These are phyloP conservation scores for Scelioninae gen. 1 DNA, from an alignment of 2,888 invertebrate species.

Conservation along the genomic window DNA sequence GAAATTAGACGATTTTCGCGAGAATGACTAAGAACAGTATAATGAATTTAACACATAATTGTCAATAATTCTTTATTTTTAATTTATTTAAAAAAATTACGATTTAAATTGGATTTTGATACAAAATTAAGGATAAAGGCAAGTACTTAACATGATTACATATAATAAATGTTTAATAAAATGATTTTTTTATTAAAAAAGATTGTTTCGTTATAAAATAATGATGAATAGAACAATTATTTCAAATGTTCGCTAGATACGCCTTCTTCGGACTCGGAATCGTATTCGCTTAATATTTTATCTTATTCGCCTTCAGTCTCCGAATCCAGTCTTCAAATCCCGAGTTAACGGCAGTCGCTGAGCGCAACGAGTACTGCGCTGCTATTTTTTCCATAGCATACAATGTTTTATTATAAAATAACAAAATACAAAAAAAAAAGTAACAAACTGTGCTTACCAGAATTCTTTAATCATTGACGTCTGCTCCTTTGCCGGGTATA, in stretches of 20 bases:
- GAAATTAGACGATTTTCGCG: conserved; percentile 15
- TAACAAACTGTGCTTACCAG: too few relatives aligned
- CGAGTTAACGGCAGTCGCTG: conserved; percentile 7
- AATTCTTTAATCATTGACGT: too few relatives aligned
- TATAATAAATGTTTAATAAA: neutral
- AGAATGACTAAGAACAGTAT: conserved; percentile 16
- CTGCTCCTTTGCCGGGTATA: too few relatives aligned
- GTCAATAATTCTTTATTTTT: conserved; percentile 10
- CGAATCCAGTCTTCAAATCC: neutral
- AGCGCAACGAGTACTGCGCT: conserved; percentile 3
- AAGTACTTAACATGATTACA: neutral
- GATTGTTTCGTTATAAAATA: too few relatives aligned
- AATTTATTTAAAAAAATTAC: neutral
- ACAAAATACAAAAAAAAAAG: neutral
- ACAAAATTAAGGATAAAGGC: conserved; percentile 1
- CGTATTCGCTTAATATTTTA: conserved; percentile 4
- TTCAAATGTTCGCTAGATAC: neutral
- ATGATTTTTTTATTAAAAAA: conserved; percentile 1
- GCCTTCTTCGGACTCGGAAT: conserved; percentile 19
- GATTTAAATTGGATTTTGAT: conserved; percentile 9
- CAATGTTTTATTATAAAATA: conserved; percentile 4
- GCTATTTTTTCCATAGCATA: neutral
- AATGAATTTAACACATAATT: conserved; percentile 16
- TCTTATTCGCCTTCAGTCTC: neutral
- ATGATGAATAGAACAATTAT: too few relatives aligned